A percentile compares a stretch with the other conserved stretches of the same genome.
Conservation (phyloP, 2,888 invertebrate genomes). For the Limnephilus marmoratus region DNA sequence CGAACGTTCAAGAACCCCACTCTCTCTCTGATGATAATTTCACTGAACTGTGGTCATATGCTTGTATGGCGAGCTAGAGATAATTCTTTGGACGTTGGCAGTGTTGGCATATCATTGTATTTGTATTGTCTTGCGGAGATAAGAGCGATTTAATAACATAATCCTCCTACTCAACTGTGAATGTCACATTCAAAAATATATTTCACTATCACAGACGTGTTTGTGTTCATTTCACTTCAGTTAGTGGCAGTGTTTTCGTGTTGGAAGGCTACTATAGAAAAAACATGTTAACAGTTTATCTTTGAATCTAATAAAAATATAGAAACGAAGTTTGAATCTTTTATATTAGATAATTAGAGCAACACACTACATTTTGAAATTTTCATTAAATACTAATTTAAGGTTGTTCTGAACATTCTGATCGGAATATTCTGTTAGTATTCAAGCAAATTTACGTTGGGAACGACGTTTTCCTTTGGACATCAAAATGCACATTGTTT, state of each 20-base stretch:
- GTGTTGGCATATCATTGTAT: background rate
- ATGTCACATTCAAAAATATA: background rate
- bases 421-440: background rate
- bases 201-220: background rate
- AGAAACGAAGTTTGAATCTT: background rate
- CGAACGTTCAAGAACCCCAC: background rate
- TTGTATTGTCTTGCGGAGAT: constrained; percentile 22
- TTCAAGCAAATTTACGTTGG: background rate
- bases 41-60: background rate
- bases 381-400: background rate
- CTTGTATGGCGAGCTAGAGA: background rate
- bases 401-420: background rate
- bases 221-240: background rate
- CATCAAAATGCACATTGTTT: background rate
- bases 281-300: background rate
- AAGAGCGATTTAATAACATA: background rate
- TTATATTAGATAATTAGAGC: background rate
- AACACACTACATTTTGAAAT: background rate
- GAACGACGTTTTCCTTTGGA: background rate
- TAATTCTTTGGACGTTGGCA: background rate
- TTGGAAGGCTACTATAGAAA: background rate
- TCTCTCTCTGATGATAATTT: background rate
- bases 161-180: background rate
- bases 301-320: background rate
- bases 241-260: background rate